These are phyloP conservation scores for Lamellibrachia satsuma DNA, from an alignment of 2,888 invertebrate genomes.

Conservation along the genomic window DNA sequence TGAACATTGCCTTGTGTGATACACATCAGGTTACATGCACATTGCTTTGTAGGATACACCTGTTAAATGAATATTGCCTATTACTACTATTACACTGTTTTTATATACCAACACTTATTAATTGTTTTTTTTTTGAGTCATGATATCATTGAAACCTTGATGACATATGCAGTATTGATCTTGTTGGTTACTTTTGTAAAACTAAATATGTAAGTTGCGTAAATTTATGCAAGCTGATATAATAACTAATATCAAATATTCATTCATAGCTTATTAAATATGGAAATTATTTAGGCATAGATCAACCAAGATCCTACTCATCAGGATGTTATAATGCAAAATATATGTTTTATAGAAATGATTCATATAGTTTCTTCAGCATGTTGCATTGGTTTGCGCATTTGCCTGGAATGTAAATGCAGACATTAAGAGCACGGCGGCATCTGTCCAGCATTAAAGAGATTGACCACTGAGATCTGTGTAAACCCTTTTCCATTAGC, in stretches of 20 bases:
- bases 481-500: conserved; percentile 13
- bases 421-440: background rate
- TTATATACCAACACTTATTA: too few species aligned
- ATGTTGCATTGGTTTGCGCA: background rate
- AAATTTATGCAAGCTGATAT: background rate
- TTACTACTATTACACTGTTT: too few species aligned
- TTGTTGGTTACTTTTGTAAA: background rate
- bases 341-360: background rate
- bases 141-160: background rate
- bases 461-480: background rate
- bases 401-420: background rate
- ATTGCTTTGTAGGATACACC: too few species aligned
- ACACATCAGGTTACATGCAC: too few species aligned
- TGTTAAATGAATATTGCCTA: too few species aligned
- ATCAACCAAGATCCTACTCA: too few species aligned
- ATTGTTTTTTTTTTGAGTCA: background rate
- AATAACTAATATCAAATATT: background rate
- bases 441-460: conserved; percentile 13
- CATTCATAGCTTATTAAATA: background rate
- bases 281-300: background rate
- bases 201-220: background rate
- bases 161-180: background rate
- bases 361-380: background rate
- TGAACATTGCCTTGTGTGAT: too few species aligned
- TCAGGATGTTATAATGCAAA: background rate